phyloP scores from a whole-genome alignment of 1,140 invertebrate genomes.

The Papilio polytes region DNA sequence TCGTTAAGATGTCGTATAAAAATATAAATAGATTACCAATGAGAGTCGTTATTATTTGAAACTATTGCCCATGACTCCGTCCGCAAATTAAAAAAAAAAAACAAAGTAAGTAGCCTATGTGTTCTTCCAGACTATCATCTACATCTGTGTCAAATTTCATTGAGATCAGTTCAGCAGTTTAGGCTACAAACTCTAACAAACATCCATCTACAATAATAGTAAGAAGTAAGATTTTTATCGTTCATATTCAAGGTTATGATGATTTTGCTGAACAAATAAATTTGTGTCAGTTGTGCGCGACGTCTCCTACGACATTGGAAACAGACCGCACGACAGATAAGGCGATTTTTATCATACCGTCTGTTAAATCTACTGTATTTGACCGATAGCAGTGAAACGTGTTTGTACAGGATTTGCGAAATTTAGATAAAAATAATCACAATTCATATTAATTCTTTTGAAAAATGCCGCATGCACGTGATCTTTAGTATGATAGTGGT shows the following conservation, averaged over 20 bases:
- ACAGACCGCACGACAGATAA: slow-evolving; percentile 42
- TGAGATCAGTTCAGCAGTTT: too few relatives aligned
- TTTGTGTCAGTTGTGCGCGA: slow-evolving; percentile 1
- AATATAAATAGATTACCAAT: too few relatives aligned
- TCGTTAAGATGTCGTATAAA: too few relatives aligned
- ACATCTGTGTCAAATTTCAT: too few relatives aligned
- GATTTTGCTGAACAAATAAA: slow-evolving; percentile 18
- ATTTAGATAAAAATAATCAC: neutral
- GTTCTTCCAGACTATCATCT: too few relatives aligned
- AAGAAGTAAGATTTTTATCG: neutral
- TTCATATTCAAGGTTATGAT: slow-evolving; percentile 2
- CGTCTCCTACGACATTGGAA: slow-evolving; percentile 41
- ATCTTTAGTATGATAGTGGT: neutral
- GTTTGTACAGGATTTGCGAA: neutral
- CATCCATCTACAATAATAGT: too few relatives aligned
- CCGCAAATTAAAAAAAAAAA: too few relatives aligned
- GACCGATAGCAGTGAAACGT: neutral
- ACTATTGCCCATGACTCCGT: too few relatives aligned
- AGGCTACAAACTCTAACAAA: too few relatives aligned
- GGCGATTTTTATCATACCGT: neutral
- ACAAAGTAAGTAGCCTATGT: too few relatives aligned
- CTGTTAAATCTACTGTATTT: slow-evolving; percentile 38
- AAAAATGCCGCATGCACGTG: neutral
- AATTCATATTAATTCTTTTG: neutral
- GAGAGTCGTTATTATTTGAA: too few relatives aligned